phyloP scores from a whole-genome alignment of 2,888 invertebrate species.

The Caenorhabditis sulstoni region DNA sequence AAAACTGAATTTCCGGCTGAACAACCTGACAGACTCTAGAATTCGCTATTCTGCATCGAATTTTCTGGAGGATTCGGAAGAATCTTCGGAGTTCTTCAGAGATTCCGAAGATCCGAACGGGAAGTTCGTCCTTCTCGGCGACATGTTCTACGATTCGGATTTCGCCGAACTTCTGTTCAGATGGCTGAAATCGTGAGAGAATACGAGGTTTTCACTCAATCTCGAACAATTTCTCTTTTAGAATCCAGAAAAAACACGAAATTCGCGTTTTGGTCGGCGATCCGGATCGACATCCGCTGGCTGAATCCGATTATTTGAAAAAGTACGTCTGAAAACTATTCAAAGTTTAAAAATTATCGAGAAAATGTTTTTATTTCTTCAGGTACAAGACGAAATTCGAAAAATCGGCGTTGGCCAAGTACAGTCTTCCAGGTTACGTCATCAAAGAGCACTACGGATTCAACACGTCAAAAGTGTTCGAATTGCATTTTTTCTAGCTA shows the following conservation, averaged over 20 bases:
- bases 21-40: conserved; percentile 45
- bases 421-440: conserved; percentile 69
- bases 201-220: neutral
- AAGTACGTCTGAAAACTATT: conserved; percentile 14
- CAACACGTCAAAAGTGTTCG: conserved; percentile 68
- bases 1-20: conserved; percentile 63
- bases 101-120: neutral
- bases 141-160: conserved; percentile 74
- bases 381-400: conserved; percentile 66
- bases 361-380: neutral
- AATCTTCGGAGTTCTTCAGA: conserved; percentile 15
- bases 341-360: too few species aligned
- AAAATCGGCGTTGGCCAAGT: conserved; percentile 57
- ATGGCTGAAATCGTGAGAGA: conserved; percentile 77
- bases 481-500: conserved; percentile 35
- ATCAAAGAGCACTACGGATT: conserved; percentile 72
- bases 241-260: conserved; percentile 32
- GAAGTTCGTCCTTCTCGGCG: conserved; percentile 64
- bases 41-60: conserved; percentile 52
- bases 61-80: conserved; percentile 30
- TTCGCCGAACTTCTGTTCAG: conserved; percentile 84
- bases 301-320: conserved; percentile 58
- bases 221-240: neutral
- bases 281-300: conserved; percentile 70
- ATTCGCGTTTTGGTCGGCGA: conserved; percentile 65